phyloP scores from a whole-genome alignment of 2,888 invertebrate genomes.

The Acleris cristana region DNA sequence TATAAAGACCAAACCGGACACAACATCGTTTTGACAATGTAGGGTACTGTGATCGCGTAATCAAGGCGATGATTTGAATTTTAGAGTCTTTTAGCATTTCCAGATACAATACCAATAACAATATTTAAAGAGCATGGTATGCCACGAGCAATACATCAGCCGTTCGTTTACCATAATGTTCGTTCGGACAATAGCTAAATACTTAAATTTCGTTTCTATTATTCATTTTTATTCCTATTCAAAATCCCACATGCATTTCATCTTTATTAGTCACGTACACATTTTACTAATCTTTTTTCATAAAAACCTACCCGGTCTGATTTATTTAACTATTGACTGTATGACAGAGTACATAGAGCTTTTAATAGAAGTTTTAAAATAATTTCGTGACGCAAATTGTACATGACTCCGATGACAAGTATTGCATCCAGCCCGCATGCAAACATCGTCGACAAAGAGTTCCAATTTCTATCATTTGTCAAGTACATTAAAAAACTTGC shows the following conservation, averaged over 20 bases:
- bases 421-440: constrained; percentile 6
- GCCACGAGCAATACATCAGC: no score
- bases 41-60: no score
- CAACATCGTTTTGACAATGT: no score
- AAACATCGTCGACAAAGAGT: constrained; percentile 9
- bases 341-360: not conserved
- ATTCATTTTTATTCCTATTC: constrained; percentile 7
- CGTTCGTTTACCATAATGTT: no score
- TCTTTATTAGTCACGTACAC: constrained; percentile 13
- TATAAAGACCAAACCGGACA: no score
- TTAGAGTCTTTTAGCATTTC: no score
- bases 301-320: constrained; percentile 1
- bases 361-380: not conserved
- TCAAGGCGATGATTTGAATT: no score
- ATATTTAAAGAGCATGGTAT: no score
- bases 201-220: no score
- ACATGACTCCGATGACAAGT: not conserved
- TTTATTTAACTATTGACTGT: not conserved
- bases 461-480: constrained; percentile 14
- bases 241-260: constrained; percentile 8
- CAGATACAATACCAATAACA: no score
- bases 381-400: not conserved
- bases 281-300: constrained; percentile 1
- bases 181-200: no score
- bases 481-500: constrained; percentile 17